Conservation (phyloP, 1,140 invertebrate genomes). For the Mizuhopecten yessoensis region DNA sequence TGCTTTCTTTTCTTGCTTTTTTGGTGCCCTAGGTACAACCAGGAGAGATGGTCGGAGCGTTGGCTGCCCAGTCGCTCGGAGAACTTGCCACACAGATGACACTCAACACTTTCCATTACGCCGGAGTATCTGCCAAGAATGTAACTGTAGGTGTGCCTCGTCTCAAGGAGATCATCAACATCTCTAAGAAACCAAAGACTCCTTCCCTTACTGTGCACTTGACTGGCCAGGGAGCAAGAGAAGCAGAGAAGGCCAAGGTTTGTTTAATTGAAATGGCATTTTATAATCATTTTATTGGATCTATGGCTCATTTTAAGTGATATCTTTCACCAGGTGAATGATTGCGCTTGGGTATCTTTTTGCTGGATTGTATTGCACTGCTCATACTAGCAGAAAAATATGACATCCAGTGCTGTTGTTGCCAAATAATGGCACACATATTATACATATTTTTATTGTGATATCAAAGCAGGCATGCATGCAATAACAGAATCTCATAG, state of each 20-base stretch:
- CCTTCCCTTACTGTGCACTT: slow-evolving; percentile 99
- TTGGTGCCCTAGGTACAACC: slow-evolving; percentile 87
- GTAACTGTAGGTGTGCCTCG: slow-evolving; percentile 99
- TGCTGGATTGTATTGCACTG: too few relatives aligned
- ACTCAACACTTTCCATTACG: slow-evolving; percentile 99
- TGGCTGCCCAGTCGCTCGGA: slow-evolving; percentile 98
- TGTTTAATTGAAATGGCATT: neutral
- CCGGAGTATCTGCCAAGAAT: slow-evolving; percentile 99
- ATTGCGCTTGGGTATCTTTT: too few relatives aligned
- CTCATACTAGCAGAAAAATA: too few relatives aligned
- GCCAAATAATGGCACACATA: too few relatives aligned
- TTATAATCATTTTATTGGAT: too few relatives aligned
- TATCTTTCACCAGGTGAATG: too few relatives aligned
- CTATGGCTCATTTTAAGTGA: too few relatives aligned
- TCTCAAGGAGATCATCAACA: slow-evolving; percentile 98
- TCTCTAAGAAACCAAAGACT: slow-evolving; percentile 99
- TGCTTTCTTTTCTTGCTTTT: slow-evolving; percentile 99
- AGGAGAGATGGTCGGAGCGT: slow-evolving; percentile 99
- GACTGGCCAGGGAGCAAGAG: slow-evolving; percentile 94
- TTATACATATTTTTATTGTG: too few relatives aligned
- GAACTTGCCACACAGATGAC: slow-evolving; percentile 99
- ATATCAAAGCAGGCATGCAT: too few relatives aligned
- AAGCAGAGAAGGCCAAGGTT: slow-evolving; percentile 99
- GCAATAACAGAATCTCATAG: too few relatives aligned
- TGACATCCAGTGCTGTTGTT: too few relatives aligned